These are phyloP conservation scores for Ophiodon elongatus DNA, from an alignment of 2,113 vertebrate species.

Conservation along the genomic window DNA sequence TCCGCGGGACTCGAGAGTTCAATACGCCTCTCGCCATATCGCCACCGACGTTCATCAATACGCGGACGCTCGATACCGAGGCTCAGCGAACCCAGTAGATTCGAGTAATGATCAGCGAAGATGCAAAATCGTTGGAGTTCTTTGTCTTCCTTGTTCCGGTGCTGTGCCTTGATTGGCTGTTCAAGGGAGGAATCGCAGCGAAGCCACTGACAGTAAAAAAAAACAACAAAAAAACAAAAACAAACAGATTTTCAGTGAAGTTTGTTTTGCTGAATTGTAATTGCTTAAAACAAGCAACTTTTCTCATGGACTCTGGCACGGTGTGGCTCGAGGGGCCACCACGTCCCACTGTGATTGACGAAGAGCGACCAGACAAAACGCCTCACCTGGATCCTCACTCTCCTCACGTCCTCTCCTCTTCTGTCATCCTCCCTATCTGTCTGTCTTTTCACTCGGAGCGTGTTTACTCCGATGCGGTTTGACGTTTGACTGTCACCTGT, in stretches of 20 bases:
- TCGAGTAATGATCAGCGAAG: slow-evolving; percentile 17
- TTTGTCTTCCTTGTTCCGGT: slow-evolving; percentile 29
- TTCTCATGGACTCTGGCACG: background rate
- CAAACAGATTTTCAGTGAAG: background rate
- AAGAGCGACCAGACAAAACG: slow-evolving; percentile 63
- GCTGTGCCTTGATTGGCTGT: background rate
- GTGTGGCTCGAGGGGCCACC: slow-evolving; percentile 41
- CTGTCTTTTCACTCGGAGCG: slow-evolving; percentile 56
- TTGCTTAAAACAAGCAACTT: slow-evolving; percentile 5
- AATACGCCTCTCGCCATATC: slow-evolving; percentile 30
- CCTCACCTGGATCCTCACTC: slow-evolving; percentile 62
- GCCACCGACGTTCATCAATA: slow-evolving; percentile 55
- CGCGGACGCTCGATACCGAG: slow-evolving; percentile 17
- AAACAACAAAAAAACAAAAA: background rate
- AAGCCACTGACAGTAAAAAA: background rate
- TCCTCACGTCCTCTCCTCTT: background rate
- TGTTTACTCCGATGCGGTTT: slow-evolving; percentile 47
- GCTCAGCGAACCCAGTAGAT: slow-evolving; percentile 25
- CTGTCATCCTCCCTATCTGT: slow-evolving; percentile 25
- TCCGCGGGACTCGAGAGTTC: slow-evolving; percentile 31
- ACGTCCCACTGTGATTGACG: slow-evolving; percentile 60
- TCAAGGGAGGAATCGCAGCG: background rate
- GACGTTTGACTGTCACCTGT: slow-evolving; percentile 77
- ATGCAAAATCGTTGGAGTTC: slow-evolving; percentile 39
- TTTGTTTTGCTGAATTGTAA: slow-evolving; percentile 31